Conservation (phyloP, 2,113 vertebrate species). For the Psophia crepitans region DNA sequence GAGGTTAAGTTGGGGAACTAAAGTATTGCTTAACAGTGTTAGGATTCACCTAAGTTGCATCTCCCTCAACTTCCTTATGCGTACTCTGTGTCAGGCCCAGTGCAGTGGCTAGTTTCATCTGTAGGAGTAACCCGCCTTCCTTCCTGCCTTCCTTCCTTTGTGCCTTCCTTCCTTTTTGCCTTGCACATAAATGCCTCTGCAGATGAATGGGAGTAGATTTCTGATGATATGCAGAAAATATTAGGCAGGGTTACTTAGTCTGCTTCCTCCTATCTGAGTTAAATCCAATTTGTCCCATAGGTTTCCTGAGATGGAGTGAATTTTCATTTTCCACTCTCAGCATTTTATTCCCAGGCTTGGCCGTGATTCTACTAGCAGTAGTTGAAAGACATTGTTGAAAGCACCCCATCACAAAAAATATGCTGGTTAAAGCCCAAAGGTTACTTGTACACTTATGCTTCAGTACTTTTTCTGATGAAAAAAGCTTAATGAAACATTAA, state of each 20-base stretch:
- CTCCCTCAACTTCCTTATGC: neutral
- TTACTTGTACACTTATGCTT: neutral
- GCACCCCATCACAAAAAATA: neutral
- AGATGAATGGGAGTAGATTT: neutral
- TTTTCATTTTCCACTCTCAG: neutral
- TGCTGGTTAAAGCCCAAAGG: neutral
- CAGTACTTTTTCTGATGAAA: neutral
- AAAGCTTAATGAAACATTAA: slow-evolving; percentile 15
- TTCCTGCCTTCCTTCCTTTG: too few relatives aligned
- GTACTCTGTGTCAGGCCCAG: neutral
- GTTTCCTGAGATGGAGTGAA: neutral
- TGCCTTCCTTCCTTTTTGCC: too few relatives aligned
- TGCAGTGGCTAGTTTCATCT: neutral
- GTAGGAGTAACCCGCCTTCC: too few relatives aligned
- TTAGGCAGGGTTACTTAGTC: neutral
- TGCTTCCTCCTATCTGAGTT: neutral
- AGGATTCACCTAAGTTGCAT: neutral
- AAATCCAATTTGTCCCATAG: neutral
- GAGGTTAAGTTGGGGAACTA: neutral
- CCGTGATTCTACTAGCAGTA: neutral
- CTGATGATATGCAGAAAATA: neutral
- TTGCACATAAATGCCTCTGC: neutral
- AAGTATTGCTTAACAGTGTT: neutral
- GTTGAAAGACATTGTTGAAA: neutral
- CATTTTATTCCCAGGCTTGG: neutral